Base-by-base conservation (phyloP, 1,140 invertebrate species). In the Drosophila bocqueti region DNA sequence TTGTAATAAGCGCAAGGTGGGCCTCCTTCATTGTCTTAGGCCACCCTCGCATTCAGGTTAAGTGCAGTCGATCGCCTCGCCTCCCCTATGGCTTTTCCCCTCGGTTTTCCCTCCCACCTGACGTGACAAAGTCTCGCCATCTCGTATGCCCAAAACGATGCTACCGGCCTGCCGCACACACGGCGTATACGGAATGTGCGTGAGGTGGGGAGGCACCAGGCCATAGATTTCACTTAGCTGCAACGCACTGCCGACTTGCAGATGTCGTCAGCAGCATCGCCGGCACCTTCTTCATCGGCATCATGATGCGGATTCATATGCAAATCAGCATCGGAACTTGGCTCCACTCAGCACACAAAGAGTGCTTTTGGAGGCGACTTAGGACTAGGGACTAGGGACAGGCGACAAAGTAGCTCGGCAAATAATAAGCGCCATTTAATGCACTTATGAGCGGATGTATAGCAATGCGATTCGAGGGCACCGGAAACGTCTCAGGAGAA, bases 281-380 rank as follows among this genome's bases (percentile, higher is more conserved):
- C 57, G 34, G n/a, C 49, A 36, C 52, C 57, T 61, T 74, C 76
- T 66, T 79, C 76, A 81, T 66, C 62, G 69, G 75, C 74, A 58
- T 83, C 79, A 91, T 86, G 72, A 91, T 87, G 73, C 78, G 76
- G 65, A 86, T 87, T 91, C 86, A 83, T 78, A 91, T 91, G 87
- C 73, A 83, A 91, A 83, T 91, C 83, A 83, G 74, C 76, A 76
- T 79, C 78, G 81, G 82, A 76, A 75, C 69, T 62, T 54, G 76
- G 60, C 15, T 52, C 42, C 42, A 36, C 34, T 36, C 34, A 13
- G 34, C 40, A 26, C 16, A 42, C 54, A 62, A 72, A 79, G 66
- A 79, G 58, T 60, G 52, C 52, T 64, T 58, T 50, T 59, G 24
- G 43, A 52, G 46, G 16, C 15, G 54, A 26, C 36, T 57, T 57